Evolutionary conservation across 1,140 invertebrate genomes (phyloP), one percentile per base, ranked within the genome.

Genomic region (Phortica variegata): DNA sequence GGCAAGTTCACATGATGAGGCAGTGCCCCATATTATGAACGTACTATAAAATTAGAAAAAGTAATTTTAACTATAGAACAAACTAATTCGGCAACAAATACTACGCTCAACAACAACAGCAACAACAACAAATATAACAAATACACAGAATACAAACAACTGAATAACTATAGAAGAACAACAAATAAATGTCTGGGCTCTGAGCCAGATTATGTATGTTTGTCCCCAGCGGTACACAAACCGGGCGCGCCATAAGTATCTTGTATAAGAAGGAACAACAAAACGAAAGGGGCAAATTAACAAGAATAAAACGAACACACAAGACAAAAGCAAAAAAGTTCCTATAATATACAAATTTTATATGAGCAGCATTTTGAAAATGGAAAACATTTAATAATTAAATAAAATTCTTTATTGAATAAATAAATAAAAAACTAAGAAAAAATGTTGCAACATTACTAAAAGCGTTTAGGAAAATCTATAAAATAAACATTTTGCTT

Each of bases 61-160:
- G 56, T 58, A 52, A 42, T 47, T 52, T 52, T 52, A 43, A 48
- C 49, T 47, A 41, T 10, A 26, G 23, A 6, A 10, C 10, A 26
- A 10, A 26, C 23, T 26, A 26, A 6, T 6, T 5, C 23, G 4
- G 33, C 33, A 44, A 40, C 49, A 43, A 47, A 51, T 16, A 49
- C 23, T 13, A 26, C 23, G 43, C 34, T 29, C 20, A 48, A 10
- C 15, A 29, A 32, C n/a, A 16, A 31, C n/a, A n/a, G n/a, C n/a
- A n/a, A n/a, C n/a, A 41, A 34, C 32, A 13, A 17, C 46, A 43
- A 48, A 68, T 66, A 66, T 66, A 68, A 66, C 63, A 63, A 68
- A 66, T 68, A 60, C 63, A 63, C 60, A 52, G 60, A 60, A 57
- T 63, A 68, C n/a, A n/a, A n/a, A n/a, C n/a, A n/a, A n/a, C n/a